Percentiles rank a stretch among this genome's conserved stretches.
Conservation (phyloP, 2,888 invertebrate genomes). For the Helicoverpa assulta region DNA sequence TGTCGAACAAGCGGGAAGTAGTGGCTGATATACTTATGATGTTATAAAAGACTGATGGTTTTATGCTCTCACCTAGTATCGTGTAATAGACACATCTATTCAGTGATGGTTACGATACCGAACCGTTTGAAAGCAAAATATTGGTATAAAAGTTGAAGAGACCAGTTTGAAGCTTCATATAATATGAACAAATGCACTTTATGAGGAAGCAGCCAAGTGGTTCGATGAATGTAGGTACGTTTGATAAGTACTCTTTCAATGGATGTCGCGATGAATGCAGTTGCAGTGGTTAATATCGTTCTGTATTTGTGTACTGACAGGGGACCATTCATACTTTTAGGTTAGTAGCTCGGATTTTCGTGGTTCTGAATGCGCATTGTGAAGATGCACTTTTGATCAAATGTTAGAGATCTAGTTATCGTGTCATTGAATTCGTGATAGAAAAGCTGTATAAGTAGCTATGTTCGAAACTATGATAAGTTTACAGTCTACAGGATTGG, state of each 20-base stretch:
- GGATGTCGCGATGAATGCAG: constrained; percentile 32
- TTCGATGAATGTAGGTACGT: constrained; percentile 23
- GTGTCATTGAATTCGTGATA: too few species aligned
- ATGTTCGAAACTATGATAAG: too few species aligned
- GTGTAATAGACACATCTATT: too few species aligned
- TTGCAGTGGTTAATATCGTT: constrained; percentile 31
- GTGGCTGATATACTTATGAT: too few species aligned
- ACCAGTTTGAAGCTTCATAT: constrained; percentile 15
- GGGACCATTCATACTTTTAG: neutral
- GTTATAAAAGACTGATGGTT: too few species aligned
- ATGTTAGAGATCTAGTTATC: neutral
- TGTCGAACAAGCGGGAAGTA: too few species aligned
- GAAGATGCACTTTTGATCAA: neutral
- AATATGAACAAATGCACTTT: constrained; percentile 12
- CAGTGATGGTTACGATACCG: too few species aligned
- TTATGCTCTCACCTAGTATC: too few species aligned
- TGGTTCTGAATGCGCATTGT: neutral
- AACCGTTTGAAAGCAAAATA: too few species aligned
- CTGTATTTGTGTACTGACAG: constrained; percentile 2
- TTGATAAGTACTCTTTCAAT: constrained; percentile 7
- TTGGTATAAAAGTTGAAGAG: neutral
- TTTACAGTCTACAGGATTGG: too few species aligned
- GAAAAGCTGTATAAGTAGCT: too few species aligned
- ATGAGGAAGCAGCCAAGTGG: constrained; percentile 36
- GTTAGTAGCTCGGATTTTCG: neutral